A percentile compares a stretch with the other conserved stretches of the same genome.
phyloP scores from a whole-genome alignment of 2,888 invertebrate species.

The Hedychridium roseum region DNA sequence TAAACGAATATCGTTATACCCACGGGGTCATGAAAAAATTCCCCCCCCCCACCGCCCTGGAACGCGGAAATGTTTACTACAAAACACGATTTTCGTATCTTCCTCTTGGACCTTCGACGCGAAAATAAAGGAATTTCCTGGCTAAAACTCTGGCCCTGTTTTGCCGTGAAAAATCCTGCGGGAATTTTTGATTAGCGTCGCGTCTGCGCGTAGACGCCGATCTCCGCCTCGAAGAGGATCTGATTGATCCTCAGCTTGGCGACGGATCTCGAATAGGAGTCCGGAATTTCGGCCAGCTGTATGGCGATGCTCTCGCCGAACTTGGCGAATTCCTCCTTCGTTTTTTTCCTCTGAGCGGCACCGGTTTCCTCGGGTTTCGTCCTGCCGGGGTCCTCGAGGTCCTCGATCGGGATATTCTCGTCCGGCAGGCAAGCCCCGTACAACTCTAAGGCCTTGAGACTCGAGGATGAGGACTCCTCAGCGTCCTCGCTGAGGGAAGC shows the following conservation, averaged over 20 bases:
- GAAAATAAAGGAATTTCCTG: too few species aligned
- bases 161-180: not conserved
- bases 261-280: conserved; percentile 50
- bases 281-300: conserved; percentile 49
- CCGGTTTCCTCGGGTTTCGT: conserved; percentile 17
- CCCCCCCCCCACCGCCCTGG: too few species aligned
- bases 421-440: conserved; percentile 24
- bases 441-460: conserved; percentile 37
- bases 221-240: conserved; percentile 51
- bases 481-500: conserved; percentile 45
- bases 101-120: too few species aligned
- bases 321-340: conserved; percentile 46
- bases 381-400: conserved; percentile 27
- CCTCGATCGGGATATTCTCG: conserved; percentile 22
- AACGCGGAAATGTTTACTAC: too few species aligned
- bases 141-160: too few species aligned
- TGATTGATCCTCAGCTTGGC: conserved; percentile 52
- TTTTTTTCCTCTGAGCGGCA: conserved; percentile 29
- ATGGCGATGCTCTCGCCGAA: conserved; percentile 51
- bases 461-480: conserved; percentile 44
- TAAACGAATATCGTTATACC: too few species aligned
- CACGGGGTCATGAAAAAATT: too few species aligned
- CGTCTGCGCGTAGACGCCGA: conserved; percentile 48
- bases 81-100: too few species aligned
- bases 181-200: conserved; percentile 43